phyloP scores from a whole-genome alignment of 2,888 invertebrate genomes.

The Geophilus truncorum region DNA sequence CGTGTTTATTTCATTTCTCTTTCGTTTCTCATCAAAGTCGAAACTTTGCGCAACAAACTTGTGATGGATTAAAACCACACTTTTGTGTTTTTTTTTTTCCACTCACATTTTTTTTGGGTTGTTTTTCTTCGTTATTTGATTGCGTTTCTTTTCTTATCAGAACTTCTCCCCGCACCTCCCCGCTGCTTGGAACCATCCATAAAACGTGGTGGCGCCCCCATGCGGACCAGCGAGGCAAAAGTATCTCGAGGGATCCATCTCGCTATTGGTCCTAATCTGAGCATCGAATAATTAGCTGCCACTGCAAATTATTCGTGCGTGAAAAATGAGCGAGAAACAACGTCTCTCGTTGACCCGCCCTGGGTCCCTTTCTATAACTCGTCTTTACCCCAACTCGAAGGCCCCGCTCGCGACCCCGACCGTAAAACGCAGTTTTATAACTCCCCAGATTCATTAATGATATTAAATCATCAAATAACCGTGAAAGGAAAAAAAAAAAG shows the following conservation, averaged over 20 bases:
- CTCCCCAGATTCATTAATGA: not conserved
- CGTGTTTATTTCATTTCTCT: no score
- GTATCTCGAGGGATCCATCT: conserved; percentile 3
- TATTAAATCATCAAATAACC: not conserved
- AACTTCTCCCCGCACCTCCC: not conserved
- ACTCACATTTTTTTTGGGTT: not conserved
- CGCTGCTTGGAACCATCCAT: not conserved
- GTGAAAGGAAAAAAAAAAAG: not conserved
- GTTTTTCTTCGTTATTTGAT: not conserved
- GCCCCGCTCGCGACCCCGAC: not conserved
- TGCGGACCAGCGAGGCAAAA: conserved; percentile 4
- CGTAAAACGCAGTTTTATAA: not conserved
- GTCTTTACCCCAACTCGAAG: not conserved
- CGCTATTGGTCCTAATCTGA: conserved; percentile 13
- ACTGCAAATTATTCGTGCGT: conserved; percentile 4
- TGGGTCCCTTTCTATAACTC: not conserved
- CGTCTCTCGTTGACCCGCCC: not conserved
- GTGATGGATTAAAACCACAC: not conserved
- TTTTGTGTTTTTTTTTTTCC: not conserved
- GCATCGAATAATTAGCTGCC: conserved; percentile 27
- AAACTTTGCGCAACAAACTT: not conserved
- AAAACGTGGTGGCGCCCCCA: not conserved
- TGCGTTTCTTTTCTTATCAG: not conserved
- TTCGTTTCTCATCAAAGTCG: not conserved
- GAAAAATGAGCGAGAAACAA: conserved; percentile 3